phyloP scores from a whole-genome alignment of 2,888 invertebrate species.

The Watsonalla cultraria region DNA sequence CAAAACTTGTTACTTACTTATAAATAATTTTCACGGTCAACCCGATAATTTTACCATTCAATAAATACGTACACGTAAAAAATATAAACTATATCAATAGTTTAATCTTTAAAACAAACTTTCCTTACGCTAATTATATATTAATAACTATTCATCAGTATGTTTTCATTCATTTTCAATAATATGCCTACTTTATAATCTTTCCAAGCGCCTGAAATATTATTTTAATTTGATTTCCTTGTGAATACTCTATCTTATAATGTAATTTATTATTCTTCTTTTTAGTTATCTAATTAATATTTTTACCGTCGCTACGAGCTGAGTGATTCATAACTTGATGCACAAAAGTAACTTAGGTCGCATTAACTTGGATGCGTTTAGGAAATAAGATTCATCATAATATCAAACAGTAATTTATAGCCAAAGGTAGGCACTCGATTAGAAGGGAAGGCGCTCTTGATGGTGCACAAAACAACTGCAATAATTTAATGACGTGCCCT shows the following conservation, averaged over 20 bases:
- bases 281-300: constrained; percentile 55
- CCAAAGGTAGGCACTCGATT: constrained; percentile 66
- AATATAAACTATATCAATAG: constrained; percentile 80
- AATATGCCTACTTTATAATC: constrained; percentile 77
- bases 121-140: constrained; percentile 74
- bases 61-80: constrained; percentile 79
- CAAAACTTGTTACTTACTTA: constrained; percentile 69
- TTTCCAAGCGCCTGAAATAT: constrained; percentile 74
- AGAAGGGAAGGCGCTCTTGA: constrained; percentile 60
- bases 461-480: constrained; percentile 65
- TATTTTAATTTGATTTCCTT: constrained; percentile 36
- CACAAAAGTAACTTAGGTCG: constrained; percentile 47
- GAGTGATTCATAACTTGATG: constrained; percentile 40
- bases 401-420: constrained; percentile 39
- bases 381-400: constrained; percentile 49
- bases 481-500: constrained; percentile 67
- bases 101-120: constrained; percentile 80
- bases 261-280: constrained; percentile 50
- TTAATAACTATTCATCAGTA: constrained; percentile 78
- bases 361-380: constrained; percentile 40
- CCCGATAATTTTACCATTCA: constrained; percentile 78
- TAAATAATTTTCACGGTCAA: constrained; percentile 76
- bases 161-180: constrained; percentile 75
- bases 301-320: constrained; percentile 56
- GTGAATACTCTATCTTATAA: constrained; percentile 63